Conservation (phyloP, 2,888 invertebrate genomes). For the Chrysotoxum bicinctum region DNA sequence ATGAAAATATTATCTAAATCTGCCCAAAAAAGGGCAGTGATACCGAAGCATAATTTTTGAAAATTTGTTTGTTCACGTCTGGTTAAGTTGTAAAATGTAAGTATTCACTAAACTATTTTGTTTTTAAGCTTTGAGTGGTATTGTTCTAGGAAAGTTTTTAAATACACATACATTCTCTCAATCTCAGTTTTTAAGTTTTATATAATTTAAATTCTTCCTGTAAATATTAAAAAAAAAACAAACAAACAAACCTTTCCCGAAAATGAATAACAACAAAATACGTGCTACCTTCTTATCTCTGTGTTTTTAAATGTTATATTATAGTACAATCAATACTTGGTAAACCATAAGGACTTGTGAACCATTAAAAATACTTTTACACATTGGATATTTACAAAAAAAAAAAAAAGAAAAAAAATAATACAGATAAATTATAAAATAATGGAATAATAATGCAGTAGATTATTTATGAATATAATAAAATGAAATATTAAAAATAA, state of each 20-base stretch:
- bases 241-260: neutral
- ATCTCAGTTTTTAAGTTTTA: neutral
- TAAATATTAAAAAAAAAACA: neutral
- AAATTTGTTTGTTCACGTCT: neutral
- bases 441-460: slow-evolving; percentile 42
- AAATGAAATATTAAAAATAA: slow-evolving; percentile 31
- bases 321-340: slow-evolving; percentile 46
- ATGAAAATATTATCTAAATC: too few relatives aligned
- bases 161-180: neutral
- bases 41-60: slow-evolving; percentile 73
- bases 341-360: slow-evolving; percentile 17
- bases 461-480: slow-evolving; percentile 4
- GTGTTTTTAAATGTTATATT: slow-evolving; percentile 1
- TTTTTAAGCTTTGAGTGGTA: neutral
- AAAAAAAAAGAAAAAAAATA: slow-evolving; percentile 1
- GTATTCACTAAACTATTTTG: neutral
- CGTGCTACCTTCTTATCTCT: neutral
- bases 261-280: neutral
- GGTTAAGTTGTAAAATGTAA: neutral
- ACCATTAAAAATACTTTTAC: slow-evolving; percentile 1
- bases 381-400: slow-evolving; percentile 58
- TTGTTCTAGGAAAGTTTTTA: neutral
- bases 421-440: neutral
- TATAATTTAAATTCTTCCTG: neutral
- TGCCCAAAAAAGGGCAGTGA: neutral